Conservation (phyloP, 37 sponge, comb jelly and placozoan genomes). For the Halichondria panicea region DNA sequence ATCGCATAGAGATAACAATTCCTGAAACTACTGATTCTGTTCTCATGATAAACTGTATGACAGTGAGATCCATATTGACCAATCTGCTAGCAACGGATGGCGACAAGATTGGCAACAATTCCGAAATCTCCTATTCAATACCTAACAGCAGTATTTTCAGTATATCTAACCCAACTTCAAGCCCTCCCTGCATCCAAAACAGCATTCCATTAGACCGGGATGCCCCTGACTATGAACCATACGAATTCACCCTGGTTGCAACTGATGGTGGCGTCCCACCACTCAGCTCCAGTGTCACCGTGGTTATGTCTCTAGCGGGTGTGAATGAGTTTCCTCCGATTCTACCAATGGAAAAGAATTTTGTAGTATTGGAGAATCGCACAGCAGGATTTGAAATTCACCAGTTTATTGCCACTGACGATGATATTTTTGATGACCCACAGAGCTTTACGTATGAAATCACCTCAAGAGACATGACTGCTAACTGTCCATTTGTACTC, state of each 20-base stretch:
- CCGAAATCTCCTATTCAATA: not conserved
- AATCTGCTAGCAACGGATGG: not conserved
- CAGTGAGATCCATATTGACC: too few relatives aligned
- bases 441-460: too few relatives aligned
- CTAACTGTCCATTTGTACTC: conserved; percentile 1
- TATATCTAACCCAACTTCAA: not conserved
- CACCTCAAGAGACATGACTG: not conserved
- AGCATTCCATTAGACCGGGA: conserved; percentile 1
- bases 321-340: conserved; percentile 2
- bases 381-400: not conserved
- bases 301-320: conserved; percentile 3
- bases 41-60: not conserved
- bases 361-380: conserved; percentile 4
- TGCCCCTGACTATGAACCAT: not conserved
- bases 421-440: not conserved
- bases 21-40: not conserved
- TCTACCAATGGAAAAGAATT: not conserved
- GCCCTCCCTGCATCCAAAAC: conserved; percentile 14
- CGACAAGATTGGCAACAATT: conserved; percentile 10
- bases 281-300: not conserved
- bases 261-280: conserved; percentile 9
- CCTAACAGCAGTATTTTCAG: not conserved
- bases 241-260: conserved; percentile 6
- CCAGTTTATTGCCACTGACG: conserved; percentile 13
- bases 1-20: not conserved